Evolutionary conservation across 1,140 invertebrate genomes (phyloP).

Genomic region (Ostrea denselamellosa): DNA sequence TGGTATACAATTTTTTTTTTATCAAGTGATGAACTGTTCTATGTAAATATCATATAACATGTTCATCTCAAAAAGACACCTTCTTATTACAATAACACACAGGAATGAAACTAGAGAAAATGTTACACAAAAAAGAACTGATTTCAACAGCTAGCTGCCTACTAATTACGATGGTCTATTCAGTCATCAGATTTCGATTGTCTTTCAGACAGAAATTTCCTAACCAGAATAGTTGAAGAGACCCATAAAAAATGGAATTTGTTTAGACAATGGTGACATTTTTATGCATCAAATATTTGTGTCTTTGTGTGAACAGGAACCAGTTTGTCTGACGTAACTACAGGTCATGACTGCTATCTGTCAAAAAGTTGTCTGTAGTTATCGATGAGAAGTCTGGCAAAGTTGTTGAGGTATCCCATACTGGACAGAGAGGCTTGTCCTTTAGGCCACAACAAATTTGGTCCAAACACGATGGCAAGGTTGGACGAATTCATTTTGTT

Average conservation of each 20-base stretch:
- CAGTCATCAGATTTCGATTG: not conserved
- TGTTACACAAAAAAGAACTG: not conserved
- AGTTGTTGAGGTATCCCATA: conserved; percentile 24
- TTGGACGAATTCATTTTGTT: conserved; percentile 97
- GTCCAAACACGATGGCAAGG: conserved; percentile 96
- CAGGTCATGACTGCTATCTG: not conserved
- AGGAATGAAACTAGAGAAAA: not conserved
- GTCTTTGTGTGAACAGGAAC: not conserved
- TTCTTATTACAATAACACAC: not conserved
- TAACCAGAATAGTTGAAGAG: not conserved
- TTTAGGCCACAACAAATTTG: conserved; percentile 6
- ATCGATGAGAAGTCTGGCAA: conserved; percentile 13
- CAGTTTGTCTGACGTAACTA: not conserved
- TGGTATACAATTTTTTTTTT: not conserved
- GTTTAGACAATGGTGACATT: too few relatives aligned
- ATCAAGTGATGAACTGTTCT: too few relatives aligned
- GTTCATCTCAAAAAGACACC: not conserved
- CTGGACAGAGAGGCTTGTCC: conserved; percentile 10
- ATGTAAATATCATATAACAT: not conserved
- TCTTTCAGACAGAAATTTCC: not conserved
- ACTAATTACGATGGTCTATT: not conserved
- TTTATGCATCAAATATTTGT: not conserved
- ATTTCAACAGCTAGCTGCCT: conserved; percentile 13
- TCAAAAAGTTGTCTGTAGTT: conserved; percentile 15
- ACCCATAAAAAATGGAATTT: not conserved